Conservation (phyloP, 30 jellyfish, hydroid and myxozoan genomes). For the Clytia hemisphaerica region DNA sequence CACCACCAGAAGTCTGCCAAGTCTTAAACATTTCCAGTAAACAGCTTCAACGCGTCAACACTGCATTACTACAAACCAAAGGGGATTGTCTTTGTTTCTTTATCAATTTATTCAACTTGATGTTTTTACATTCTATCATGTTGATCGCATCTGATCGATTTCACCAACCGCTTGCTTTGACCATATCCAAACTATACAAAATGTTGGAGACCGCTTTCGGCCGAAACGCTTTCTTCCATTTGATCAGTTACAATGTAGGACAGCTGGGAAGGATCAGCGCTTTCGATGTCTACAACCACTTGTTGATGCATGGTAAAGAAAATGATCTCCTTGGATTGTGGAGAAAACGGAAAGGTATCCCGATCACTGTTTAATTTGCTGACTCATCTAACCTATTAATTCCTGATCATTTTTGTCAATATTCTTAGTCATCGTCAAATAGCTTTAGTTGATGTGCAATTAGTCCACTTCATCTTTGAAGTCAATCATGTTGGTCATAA, state of each 20-base stretch:
- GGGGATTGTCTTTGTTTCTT: conserved; percentile 51
- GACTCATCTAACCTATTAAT: no score
- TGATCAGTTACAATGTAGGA: conserved; percentile 64
- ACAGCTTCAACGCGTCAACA: conserved; percentile 43
- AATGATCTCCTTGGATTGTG: conserved; percentile 59
- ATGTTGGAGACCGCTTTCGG: conserved; percentile 56
- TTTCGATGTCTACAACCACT: conserved; percentile 54
- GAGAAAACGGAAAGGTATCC: no score
- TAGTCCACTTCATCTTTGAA: no score
- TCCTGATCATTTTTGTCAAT: no score
- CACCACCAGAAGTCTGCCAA: conserved; percentile 21
- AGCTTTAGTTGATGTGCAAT: no score
- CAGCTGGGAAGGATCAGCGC: conserved; percentile 61
- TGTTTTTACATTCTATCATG: conserved; percentile 66
- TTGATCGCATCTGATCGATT: conserved; percentile 39
- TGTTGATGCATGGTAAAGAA: conserved; percentile 53
- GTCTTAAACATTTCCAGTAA: conserved; percentile 2
- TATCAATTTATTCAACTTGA: conserved; percentile 49
- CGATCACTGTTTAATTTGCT: no score
- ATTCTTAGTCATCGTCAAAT: no score
- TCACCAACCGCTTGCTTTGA: conserved; percentile 4
- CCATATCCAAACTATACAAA: neutral
- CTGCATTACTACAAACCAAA: conserved; percentile 19
- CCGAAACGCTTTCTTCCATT: conserved; percentile 47
- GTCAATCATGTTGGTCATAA: no score